These are phyloP conservation scores for Prostheceraeus crozeri DNA, from an alignment of 2,888 invertebrate species.

Conservation along the genomic window DNA sequence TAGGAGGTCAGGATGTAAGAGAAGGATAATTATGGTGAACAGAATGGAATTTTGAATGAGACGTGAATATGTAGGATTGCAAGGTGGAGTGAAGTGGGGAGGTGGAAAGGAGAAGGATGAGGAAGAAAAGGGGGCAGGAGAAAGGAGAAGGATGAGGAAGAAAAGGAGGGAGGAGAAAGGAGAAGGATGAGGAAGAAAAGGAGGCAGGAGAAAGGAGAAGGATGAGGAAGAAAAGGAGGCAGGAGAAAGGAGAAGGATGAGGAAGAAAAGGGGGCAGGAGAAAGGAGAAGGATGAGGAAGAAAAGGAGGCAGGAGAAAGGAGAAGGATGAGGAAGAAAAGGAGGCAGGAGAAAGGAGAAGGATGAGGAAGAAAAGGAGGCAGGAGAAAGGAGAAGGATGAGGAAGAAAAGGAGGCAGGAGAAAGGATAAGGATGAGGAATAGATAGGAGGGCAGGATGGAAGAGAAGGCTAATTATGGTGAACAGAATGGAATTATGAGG, in stretches of 20 bases:
- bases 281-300: neutral
- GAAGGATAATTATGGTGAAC: too few relatives aligned
- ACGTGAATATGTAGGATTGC: too few relatives aligned
- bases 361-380: too few relatives aligned
- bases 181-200: neutral
- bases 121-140: neutral
- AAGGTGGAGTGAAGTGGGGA: too few relatives aligned
- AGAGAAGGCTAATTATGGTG: too few relatives aligned
- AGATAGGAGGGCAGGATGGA: neutral
- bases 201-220: neutral
- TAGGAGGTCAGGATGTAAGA: neutral
- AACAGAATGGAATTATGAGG: too few relatives aligned
- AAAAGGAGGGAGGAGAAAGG: slow-evolving; percentile 20
- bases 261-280: neutral
- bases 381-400: too few relatives aligned
- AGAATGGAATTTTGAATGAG: too few relatives aligned
- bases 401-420: too few relatives aligned
- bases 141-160: neutral
- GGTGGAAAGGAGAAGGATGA: neutral
- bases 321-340: slow-evolving; percentile 2
- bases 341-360: slow-evolving; percentile 1
- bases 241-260: neutral
- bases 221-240: neutral
- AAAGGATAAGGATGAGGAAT: neutral
- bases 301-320: slow-evolving; percentile 11